Evolutionary conservation across 2,797 vertebrate species (phyloP).

Genomic region (Semaprochilodus insignis): DNA sequence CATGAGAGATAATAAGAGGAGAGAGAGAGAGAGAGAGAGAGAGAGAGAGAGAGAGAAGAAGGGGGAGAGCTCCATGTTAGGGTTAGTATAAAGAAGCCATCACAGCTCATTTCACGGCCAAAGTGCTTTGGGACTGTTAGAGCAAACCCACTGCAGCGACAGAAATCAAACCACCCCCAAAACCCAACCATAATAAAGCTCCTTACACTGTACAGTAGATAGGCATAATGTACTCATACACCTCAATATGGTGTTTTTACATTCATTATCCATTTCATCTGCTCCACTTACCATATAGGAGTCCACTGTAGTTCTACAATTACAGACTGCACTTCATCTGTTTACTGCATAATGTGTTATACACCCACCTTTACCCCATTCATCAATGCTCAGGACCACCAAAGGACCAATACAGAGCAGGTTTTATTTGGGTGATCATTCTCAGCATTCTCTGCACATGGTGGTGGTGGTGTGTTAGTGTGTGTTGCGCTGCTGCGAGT

Average conservation of each 20-base stretch:
- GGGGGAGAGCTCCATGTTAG: conserved; percentile 73
- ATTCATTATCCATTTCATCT: too few species aligned
- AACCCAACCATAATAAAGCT: neutral
- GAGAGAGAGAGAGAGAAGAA: conserved; percentile 54
- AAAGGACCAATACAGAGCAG: too few species aligned
- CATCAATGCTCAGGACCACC: too few species aligned
- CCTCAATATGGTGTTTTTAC: neutral
- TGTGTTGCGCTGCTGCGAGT: too few species aligned
- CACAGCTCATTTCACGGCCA: conserved; percentile 71
- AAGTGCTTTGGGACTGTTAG: conserved; percentile 67
- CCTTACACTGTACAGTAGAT: neutral
- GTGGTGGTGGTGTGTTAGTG: too few species aligned
- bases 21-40: conserved; percentile 22
- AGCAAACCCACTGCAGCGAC: conserved; percentile 69
- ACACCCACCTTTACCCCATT: too few species aligned
- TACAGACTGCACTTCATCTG: too few species aligned
- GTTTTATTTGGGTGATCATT: too few species aligned
- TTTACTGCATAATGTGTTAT: too few species aligned
- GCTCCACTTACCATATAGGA: too few species aligned
- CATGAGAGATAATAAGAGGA: conserved; percentile 55
- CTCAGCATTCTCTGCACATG: too few species aligned
- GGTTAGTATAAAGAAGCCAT: conserved; percentile 79
- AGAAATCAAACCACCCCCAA: conserved; percentile 41
- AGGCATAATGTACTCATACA: neutral
- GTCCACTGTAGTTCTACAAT: too few species aligned